phyloP scores from a whole-genome alignment of 2,797 vertebrate species.

The Hydrolagus colliei region DNA sequence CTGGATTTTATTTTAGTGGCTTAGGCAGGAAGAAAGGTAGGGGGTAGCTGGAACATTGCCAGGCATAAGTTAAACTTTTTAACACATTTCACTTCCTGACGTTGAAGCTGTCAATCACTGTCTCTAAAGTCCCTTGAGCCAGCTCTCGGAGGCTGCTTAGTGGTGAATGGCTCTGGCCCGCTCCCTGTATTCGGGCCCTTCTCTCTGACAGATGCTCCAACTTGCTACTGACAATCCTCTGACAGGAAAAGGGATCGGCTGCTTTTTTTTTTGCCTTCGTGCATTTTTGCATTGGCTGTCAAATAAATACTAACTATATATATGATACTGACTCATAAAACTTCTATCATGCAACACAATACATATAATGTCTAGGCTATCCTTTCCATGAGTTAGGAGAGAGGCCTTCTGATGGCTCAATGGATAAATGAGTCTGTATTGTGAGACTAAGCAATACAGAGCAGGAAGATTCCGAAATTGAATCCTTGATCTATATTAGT shows the following conservation, averaged over 20 bases:
- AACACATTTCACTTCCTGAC: constrained; percentile 63
- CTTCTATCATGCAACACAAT: constrained; percentile 26
- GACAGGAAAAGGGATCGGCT: constrained; percentile 20
- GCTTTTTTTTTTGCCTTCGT: background rate
- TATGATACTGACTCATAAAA: constrained; percentile 14
- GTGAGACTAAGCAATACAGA: background rate
- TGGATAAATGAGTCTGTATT: background rate
- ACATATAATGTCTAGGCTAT: too few relatives aligned
- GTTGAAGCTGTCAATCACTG: constrained; percentile 65
- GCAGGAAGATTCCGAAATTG: background rate
- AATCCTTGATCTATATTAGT: background rate
- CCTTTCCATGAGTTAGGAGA: too few relatives aligned
- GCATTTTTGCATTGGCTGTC: constrained; percentile 26
- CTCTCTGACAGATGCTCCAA: constrained; percentile 20
- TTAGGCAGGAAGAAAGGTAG: constrained; percentile 32
- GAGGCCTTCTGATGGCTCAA: background rate
- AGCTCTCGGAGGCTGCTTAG: constrained; percentile 46
- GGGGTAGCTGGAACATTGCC: constrained; percentile 37
- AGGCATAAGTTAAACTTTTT: constrained; percentile 46
- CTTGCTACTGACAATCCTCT: constrained; percentile 28
- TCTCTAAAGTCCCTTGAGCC: constrained; percentile 56
- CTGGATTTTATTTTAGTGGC: background rate
- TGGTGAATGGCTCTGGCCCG: constrained; percentile 23
- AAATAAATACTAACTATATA: constrained; percentile 20
- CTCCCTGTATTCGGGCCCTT: constrained; percentile 11